Evolutionary conservation across 23 tunicate genomes (phyloP).

Genomic region (Corella eumyota): DNA sequence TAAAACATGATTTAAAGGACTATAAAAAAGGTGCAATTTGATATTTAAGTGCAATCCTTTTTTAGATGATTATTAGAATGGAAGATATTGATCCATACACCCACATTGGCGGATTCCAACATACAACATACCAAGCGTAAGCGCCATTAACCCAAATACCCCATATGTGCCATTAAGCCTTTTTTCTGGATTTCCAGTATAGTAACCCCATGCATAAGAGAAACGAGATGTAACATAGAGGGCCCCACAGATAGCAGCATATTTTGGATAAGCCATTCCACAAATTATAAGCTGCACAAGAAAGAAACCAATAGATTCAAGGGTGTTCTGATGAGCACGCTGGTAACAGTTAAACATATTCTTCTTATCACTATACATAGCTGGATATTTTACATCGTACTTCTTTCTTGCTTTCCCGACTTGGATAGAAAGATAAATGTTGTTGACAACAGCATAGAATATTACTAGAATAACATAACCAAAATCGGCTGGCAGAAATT

Average conservation of each 20-base stretch:
- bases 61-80: slow-evolving; percentile 12
- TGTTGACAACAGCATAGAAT: slow-evolving; percentile 32
- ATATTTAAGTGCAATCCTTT: no score
- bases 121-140: slow-evolving; percentile 31
- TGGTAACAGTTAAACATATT: slow-evolving; percentile 67
- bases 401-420: slow-evolving; percentile 69
- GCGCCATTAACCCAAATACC: slow-evolving; percentile 31
- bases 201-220: slow-evolving; percentile 83
- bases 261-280: slow-evolving; percentile 35
- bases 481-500: slow-evolving; percentile 33
- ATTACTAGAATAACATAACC: slow-evolving; percentile 43
- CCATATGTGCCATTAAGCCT: slow-evolving; percentile 65
- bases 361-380: slow-evolving; percentile 58
- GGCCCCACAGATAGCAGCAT: slow-evolving; percentile 48
- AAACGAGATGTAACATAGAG: slow-evolving; percentile 50
- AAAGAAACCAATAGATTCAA: slow-evolving; percentile 34
- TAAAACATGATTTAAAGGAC: no score
- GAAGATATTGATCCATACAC: slow-evolving; percentile 27
- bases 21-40: no score
- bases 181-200: slow-evolving; percentile 87
- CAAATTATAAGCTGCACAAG: slow-evolving; percentile 13
- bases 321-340: slow-evolving; percentile 81
- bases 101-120: slow-evolving; percentile 41
- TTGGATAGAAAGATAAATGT: slow-evolving; percentile 24
- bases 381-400: slow-evolving; percentile 52